Conservation (phyloP, 2,113 vertebrate species). For the Chrysochloris asiatica region DNA sequence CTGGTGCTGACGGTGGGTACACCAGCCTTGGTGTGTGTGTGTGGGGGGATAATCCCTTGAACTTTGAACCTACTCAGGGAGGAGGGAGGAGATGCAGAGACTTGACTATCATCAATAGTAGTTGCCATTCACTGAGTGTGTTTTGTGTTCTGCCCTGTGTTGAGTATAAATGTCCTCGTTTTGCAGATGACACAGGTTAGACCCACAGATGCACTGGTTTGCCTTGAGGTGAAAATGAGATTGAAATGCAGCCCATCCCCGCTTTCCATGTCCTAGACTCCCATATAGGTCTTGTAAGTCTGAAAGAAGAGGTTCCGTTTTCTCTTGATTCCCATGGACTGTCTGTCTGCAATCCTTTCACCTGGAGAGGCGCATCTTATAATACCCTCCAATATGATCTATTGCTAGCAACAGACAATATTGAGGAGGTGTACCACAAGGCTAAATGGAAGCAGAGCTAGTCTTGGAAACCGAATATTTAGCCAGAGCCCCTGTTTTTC, state of each 20-base stretch:
- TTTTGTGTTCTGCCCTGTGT: not conserved
- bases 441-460: not conserved
- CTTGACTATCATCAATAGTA: not conserved
- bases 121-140: not conserved
- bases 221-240: not conserved
- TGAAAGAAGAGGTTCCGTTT: not conserved
- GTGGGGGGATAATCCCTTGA: not conserved
- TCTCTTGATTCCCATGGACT: not conserved
- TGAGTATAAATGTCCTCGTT: not conserved
- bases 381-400: not conserved
- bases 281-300: slow-evolving; percentile 1
- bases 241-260: not conserved
- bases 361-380: not conserved
- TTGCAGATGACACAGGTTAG: not conserved
- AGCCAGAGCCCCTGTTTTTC: not conserved
- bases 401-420: not conserved
- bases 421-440: not conserved
- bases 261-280: not conserved
- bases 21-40: too few species aligned
- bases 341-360: not conserved
- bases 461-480: not conserved
- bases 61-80: not conserved
- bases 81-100: not conserved
- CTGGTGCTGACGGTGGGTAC: slow-evolving; percentile 91
- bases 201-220: not conserved